phyloP scores from a whole-genome alignment of 2,113 vertebrate genomes.

The Raja brachyura region DNA sequence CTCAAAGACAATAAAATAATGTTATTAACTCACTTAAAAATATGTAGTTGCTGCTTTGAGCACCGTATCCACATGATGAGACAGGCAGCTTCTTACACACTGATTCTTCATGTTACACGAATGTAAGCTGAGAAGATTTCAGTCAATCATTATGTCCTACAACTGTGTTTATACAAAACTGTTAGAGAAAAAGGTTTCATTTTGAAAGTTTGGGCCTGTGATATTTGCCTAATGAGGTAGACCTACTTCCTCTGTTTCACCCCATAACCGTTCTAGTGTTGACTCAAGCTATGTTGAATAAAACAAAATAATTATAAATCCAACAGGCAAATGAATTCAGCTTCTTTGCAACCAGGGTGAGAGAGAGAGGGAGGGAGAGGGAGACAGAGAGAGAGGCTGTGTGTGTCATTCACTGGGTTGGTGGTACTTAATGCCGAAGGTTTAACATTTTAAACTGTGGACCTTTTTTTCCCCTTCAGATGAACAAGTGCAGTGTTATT shows the following conservation, averaged over 20 bases:
- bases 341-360: background rate
- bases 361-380: background rate
- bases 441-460: background rate
- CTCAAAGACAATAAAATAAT: background rate
- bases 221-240: background rate
- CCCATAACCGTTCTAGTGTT: background rate
- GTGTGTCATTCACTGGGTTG: background rate
- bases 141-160: background rate
- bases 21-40: background rate
- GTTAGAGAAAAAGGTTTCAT: background rate
- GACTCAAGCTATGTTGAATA: background rate
- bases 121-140: background rate
- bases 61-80: too few species aligned
- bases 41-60: background rate
- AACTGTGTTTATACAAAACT: background rate
- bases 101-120: background rate
- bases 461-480: background rate
- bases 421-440: background rate
- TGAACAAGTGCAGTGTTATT: constrained; percentile 20
- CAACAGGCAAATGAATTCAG: background rate
- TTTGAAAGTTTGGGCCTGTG: background rate
- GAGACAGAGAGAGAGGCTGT: background rate
- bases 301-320: background rate
- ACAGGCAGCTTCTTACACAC: background rate
- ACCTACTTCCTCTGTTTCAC: background rate